phyloP scores from a whole-genome alignment of 2,797 vertebrate species.

The Neosilurus mollespiculum region DNA sequence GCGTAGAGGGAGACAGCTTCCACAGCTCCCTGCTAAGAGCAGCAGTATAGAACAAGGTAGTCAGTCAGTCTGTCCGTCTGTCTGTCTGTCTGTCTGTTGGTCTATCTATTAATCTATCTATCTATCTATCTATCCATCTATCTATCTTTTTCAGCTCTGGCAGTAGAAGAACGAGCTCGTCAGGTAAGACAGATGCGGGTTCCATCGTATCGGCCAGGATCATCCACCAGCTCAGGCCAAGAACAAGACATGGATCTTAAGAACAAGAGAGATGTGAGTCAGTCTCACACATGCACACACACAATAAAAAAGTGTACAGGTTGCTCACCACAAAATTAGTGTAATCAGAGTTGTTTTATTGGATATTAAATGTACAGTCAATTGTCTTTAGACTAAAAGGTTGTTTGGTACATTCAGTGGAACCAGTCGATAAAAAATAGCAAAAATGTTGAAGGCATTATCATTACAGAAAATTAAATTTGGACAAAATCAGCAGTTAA shows the following conservation, averaged over 20 bases:
- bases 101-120: not conserved
- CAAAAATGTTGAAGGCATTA: too few species aligned
- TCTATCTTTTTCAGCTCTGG: conserved; percentile 74
- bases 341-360: too few species aligned
- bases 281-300: not conserved
- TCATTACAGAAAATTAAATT: too few species aligned
- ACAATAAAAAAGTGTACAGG: too few species aligned
- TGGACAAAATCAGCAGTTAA: too few species aligned
- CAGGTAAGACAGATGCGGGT: conserved; percentile 88
- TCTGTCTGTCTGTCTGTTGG: not conserved
- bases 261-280: conserved; percentile 83
- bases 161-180: conserved; percentile 88
- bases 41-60: conserved; percentile 94
- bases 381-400: too few species aligned
- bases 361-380: too few species aligned
- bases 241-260: conserved; percentile 91
- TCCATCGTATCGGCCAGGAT: conserved; percentile 86
- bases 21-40: conserved; percentile 90
- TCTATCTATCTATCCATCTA: not conserved
- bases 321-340: too few species aligned
- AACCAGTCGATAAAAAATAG: too few species aligned
- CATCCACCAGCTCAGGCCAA: conserved; percentile 83
- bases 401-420: too few species aligned
- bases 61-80: not conserved
- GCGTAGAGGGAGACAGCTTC: conserved; percentile 90